A percentile compares a stretch with the other conserved stretches of the same genome.
Conservation (phyloP, 2,797 vertebrate genomes). For the Astyanax mexicanus region DNA sequence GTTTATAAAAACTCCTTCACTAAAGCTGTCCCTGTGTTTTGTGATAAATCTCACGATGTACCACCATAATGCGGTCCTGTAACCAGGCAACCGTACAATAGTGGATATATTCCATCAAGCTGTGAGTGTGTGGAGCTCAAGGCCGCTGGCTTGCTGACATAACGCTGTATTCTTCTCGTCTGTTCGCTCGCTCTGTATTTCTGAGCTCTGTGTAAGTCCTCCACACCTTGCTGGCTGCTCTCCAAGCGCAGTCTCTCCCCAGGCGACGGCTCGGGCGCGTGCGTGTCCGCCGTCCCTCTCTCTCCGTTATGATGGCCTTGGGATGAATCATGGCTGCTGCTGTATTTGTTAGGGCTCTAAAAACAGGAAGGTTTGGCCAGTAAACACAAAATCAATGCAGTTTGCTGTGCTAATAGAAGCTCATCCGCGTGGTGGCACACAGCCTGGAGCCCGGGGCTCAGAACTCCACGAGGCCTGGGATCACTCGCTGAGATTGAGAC, state of each 20-base stretch:
- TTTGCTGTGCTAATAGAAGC: slow-evolving; percentile 42
- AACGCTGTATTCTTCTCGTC: slow-evolving; percentile 25
- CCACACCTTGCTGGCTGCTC: neutral
- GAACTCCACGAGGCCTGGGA: neutral
- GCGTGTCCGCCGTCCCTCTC: slow-evolving; percentile 5
- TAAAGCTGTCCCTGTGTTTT: slow-evolving; percentile 28
- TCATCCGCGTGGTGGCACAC: slow-evolving; percentile 5
- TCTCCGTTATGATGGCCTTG: slow-evolving; percentile 8
- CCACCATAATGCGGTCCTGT: slow-evolving; percentile 31
- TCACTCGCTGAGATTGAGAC: no score
- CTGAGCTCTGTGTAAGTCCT: neutral
- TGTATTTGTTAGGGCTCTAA: neutral
- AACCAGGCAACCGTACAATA: slow-evolving; percentile 39
- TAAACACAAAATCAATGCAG: slow-evolving; percentile 48
- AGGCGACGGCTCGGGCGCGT: no score
- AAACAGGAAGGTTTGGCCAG: slow-evolving; percentile 18
- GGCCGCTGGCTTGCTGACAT: slow-evolving; percentile 18
- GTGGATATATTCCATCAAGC: slow-evolving; percentile 36
- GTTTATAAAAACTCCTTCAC: neutral
- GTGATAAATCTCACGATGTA: slow-evolving; percentile 34
- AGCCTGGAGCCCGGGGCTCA: neutral
- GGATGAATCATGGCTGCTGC: neutral
- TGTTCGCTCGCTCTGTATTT: neutral
- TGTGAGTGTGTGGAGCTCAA: slow-evolving; percentile 13
- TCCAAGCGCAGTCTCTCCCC: neutral